Percentiles rank a stretch among this genome's conserved stretches.
phyloP scores from a whole-genome alignment of 2,888 invertebrate genomes.

The Xanthorhoe designata region DNA sequence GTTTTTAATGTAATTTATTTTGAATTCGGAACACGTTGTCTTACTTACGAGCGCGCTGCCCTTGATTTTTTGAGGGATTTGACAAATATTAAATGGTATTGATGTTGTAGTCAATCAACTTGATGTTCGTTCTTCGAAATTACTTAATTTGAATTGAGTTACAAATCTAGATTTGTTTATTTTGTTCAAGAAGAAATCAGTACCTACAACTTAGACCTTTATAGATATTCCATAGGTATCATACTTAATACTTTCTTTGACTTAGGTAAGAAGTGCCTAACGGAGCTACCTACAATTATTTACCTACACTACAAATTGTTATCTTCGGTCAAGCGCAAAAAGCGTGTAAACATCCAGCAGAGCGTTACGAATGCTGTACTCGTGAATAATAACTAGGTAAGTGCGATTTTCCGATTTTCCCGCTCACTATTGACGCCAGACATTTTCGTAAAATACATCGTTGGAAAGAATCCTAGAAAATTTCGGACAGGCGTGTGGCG shows the following conservation, averaged over 20 bases:
- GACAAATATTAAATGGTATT: constrained; percentile 21
- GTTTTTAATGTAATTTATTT: constrained; percentile 80
- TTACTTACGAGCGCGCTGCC: constrained; percentile 45
- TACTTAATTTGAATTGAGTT: neutral
- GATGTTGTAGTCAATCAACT: neutral
- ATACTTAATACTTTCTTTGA: too few species aligned
- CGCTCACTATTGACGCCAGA: constrained; percentile 55
- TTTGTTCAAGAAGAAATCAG: too few species aligned
- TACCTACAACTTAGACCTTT: too few species aligned
- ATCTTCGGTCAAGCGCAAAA: constrained; percentile 38
- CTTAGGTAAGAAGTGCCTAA: too few species aligned
- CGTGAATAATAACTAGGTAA: constrained; percentile 56
- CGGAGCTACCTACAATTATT: neutral
- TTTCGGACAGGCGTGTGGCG: constrained; percentile 69
- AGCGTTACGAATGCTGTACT: constrained; percentile 46
- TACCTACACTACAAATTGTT: constrained; percentile 25
- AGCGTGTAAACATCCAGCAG: constrained; percentile 47
- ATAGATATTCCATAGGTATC: too few species aligned
- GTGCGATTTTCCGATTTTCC: constrained; percentile 57
- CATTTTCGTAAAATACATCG: constrained; percentile 75
- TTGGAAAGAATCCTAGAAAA: constrained; percentile 57
- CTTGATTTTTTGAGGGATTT: constrained; percentile 43
- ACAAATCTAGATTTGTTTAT: too few species aligned
- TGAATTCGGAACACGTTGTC: constrained; percentile 72
- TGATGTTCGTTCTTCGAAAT: neutral